A percentile compares a stretch with the other conserved stretches of the same genome.
phyloP scores from a whole-genome alignment of 2,888 invertebrate genomes.

The Alcis repandata region DNA sequence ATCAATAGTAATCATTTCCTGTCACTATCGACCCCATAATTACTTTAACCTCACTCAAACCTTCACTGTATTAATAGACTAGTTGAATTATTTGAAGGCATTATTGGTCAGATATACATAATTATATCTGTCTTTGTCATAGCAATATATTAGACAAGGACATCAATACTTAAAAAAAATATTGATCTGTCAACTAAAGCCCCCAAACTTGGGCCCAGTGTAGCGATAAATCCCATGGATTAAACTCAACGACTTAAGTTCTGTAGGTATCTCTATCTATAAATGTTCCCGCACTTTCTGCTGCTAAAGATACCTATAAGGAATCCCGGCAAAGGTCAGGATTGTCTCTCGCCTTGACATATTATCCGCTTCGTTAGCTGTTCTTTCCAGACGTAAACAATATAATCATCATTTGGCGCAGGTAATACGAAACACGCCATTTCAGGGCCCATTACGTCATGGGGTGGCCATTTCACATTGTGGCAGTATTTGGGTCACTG shows the following conservation, averaged over 20 bases:
- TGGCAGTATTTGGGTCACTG: conserved; percentile 79
- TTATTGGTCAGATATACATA: no score
- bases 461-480: conserved; percentile 73
- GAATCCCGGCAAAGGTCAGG: conserved; percentile 25
- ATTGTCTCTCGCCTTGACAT: conserved; percentile 29
- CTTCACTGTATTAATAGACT: background rate
- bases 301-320: conserved; percentile 1
- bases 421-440: conserved; percentile 37
- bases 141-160: no score
- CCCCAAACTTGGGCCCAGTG: no score
- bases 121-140: no score
- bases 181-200: no score
- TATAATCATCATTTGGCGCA: conserved; percentile 36
- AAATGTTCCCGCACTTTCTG: background rate
- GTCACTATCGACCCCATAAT: no score
- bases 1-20: background rate
- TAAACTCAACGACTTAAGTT: background rate
- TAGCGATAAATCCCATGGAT: background rate
- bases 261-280: background rate
- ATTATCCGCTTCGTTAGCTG: conserved; percentile 22
- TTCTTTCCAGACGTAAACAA: conserved; percentile 33
- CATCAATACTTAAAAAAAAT: no score
- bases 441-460: conserved; percentile 48
- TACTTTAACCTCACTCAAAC: no score
- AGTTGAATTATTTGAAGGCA: no score